A percentile compares a stretch with the other conserved stretches of the same genome.
Evolutionary conservation across 2,888 invertebrate species (phyloP).

Genomic region (Drosophila meridiana): DNA sequence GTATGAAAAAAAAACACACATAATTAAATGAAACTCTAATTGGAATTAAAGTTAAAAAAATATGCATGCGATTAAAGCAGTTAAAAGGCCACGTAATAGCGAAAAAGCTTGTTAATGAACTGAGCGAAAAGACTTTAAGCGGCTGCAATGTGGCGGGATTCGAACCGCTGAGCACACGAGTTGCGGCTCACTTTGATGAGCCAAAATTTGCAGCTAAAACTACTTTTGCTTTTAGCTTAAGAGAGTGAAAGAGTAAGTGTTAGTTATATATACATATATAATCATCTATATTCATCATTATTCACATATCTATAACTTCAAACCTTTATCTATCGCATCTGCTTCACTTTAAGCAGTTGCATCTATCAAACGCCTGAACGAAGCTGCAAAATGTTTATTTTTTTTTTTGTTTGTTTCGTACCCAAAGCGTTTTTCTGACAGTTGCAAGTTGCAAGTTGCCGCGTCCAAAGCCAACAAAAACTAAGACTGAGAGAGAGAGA

Average conservation of each 20-base stretch:
- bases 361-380: conserved; percentile 32
- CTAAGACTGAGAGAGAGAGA: neutral
- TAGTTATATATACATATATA: too few species aligned
- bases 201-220: neutral
- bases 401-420: conserved; percentile 45
- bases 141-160: neutral
- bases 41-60: neutral
- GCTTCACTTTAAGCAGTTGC: conserved; percentile 17
- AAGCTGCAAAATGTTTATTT: conserved; percentile 18
- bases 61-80: neutral
- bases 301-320: too few species aligned
- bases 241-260: neutral
- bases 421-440: conserved; percentile 71
- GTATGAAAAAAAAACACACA: neutral
- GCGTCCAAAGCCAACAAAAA: conserved; percentile 12
- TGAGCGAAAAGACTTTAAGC: neutral
- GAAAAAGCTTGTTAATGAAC: neutral
- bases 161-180: neutral
- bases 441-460: conserved; percentile 39
- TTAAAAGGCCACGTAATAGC: neutral
- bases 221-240: neutral
- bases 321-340: neutral
- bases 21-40: conserved; percentile 15
- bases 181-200: neutral
- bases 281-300: neutral